Evolutionary conservation across 2,797 vertebrate genomes (phyloP), one percentile per base, ranked within the genome.

Genomic region (Neomorphus geoffroyi): DNA sequence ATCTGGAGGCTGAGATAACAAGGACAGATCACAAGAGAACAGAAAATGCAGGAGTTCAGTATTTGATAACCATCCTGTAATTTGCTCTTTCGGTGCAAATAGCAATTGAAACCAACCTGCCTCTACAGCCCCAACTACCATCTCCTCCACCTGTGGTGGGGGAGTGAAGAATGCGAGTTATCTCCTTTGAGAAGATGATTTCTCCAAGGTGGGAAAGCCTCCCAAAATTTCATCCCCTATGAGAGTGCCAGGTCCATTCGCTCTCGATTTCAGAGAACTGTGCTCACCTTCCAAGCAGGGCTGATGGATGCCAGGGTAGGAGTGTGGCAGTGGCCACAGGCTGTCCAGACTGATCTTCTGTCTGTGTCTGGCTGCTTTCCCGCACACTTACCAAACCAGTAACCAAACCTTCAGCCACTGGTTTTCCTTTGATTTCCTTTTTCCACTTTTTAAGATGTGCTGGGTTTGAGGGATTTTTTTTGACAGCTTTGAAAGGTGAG

Each of bases 401-500:
- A 86, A 43, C 24, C 66, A 80, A 86, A 50, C 21, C 18, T 73
- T 37, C 57, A 66, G 71, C 39, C 9, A 10, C 64, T 73, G 8
- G 10, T 77, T 73, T 51, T n/a, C 9, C 50, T 85, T 66, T 56
- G 5, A 78, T 88, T 94, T 91, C 32, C 37, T 84, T 85, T 51
- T 33, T 69, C 23, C 13, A 62, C 11, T 30, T 88, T 84, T 77
- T 12, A 86, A 81, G 23, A 53, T 77, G 39, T 74, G 32, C 81
- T 88, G 53, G 6, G 18, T 43, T 77, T 94, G 6, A 41, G 58
- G n/a, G 27, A 61, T 5, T 21, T 62, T 70, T 83, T 80, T 32
- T 93, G 39, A 79, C 88, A 93, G 45, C 56, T 94, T 88, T 92
- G 74, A 65, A 85, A 93, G 86, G 84, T 90, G 83, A 84, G 54